Base-by-base conservation (phyloP, 2,888 invertebrate genomes). In the Cryptus armator region DNA sequence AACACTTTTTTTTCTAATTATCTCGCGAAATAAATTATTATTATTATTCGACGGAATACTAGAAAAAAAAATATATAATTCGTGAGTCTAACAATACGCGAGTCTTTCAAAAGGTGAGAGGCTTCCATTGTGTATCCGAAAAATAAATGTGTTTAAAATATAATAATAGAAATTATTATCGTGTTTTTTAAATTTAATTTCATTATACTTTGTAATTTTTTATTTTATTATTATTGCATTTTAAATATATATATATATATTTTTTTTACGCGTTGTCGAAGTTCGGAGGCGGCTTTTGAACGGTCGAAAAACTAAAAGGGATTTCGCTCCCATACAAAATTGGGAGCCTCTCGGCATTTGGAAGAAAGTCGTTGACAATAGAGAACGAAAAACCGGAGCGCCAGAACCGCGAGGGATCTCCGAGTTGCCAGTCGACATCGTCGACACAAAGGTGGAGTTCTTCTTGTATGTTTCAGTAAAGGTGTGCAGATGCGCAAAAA, bases 401-500 rank as follows among this genome's bases (percentile, higher is more conserved):
- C 12, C 68, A 10, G 67, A 56, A 19, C 67, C 16, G 19, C 43
- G 46, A 16, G 46, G 46, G n/a, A 24, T 75, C 44, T 46, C 37
- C 59, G 44, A 72, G 64, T 66, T 14, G 56, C 24, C 24, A 19
- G n/a, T 19, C 64, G 56, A 46, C 43, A 24, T 19, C 67, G 48
- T 66, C 59, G 53, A 66, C 43, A 82, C 66, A 74, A 76, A 81
- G 76, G 77, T 77, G 46, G 43, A 64, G 32, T 79, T 71, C 53
- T 74, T 66, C 64, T 37, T n/a, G 37, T 75, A 70, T 32, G 46
- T 72, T 53, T 59, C 32, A 77, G 43, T 29, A 43, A 67, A 24
- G 46, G 66, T 14, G 70, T 78, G 82, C 86, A 86, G 83, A 85
- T 86, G 85, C 64, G 72, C 71, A 44, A 76, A 84, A 84, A 82